These are phyloP conservation scores for Ophion slaviceki DNA, from an alignment of 2,888 invertebrate species.

Conservation along the genomic window DNA sequence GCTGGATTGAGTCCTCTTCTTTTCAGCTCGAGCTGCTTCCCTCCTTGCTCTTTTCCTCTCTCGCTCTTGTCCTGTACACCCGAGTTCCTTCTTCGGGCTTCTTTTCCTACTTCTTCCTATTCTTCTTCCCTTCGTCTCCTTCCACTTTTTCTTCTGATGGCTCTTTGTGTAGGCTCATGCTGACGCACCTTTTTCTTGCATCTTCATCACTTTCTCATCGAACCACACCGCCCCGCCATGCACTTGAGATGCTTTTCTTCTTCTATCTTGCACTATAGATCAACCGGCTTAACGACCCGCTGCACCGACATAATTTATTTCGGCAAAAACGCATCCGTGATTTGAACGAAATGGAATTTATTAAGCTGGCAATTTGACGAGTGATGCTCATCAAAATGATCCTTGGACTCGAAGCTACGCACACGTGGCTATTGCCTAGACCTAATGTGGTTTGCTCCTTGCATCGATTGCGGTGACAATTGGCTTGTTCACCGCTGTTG, in stretches of 20 bases:
- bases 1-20: conserved; percentile 80
- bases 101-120: conserved; percentile 58
- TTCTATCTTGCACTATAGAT: background rate
- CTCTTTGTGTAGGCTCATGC: conserved; percentile 56
- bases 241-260: conserved; percentile 25
- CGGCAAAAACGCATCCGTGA: conserved; percentile 2
- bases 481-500: background rate
- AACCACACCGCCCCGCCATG: conserved; percentile 3
- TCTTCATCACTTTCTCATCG: conserved; percentile 52
- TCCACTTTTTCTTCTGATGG: conserved; percentile 59
- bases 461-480: background rate
- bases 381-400: background rate
- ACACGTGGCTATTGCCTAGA: background rate
- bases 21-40: conserved; percentile 56
- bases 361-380: conserved; percentile 28
- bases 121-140: conserved; percentile 64
- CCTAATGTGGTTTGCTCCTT: background rate
- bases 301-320: conserved; percentile 30
- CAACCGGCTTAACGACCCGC: conserved; percentile 47
- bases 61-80: conserved; percentile 3
- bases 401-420: background rate
- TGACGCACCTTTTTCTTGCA: conserved; percentile 52
- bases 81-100: conserved; percentile 38
- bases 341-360: conserved; percentile 19
- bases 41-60: conserved; percentile 7